Conservation (phyloP, 2,797 vertebrate genomes). For the Myotis myotis region DNA sequence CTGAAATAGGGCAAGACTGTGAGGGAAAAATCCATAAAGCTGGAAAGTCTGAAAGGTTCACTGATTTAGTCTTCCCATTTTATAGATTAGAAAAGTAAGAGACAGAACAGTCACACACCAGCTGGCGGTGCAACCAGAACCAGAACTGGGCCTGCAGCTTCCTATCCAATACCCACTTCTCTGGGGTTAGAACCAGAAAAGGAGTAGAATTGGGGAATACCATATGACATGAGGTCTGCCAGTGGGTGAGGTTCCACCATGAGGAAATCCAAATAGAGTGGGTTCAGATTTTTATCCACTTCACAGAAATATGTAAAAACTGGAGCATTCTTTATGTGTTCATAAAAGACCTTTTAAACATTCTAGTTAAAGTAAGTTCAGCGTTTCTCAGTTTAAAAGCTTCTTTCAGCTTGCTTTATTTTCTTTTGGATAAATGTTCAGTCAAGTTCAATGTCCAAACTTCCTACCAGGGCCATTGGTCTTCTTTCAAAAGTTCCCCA, state of each 20-base stretch:
- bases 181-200: neutral
- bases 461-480: neutral
- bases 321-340: neutral
- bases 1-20: neutral
- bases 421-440: slow-evolving; percentile 24
- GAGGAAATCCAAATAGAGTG: neutral
- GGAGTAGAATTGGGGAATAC: neutral
- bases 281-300: neutral
- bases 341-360: neutral
- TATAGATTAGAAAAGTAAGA: neutral
- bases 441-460: neutral
- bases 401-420: neutral
- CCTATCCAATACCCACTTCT: neutral
- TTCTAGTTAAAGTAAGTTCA: neutral
- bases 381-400: neutral
- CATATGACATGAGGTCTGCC: neutral
- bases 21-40: neutral
- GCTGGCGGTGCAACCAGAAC: neutral
- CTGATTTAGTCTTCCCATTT: neutral
- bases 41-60: neutral
- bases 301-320: neutral
- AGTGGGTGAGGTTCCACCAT: neutral
- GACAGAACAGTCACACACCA: neutral
- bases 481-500: neutral
- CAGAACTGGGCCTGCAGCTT: neutral